phyloP scores from a whole-genome alignment of 2,797 vertebrate genomes.

The Peromyscus aztecus region DNA sequence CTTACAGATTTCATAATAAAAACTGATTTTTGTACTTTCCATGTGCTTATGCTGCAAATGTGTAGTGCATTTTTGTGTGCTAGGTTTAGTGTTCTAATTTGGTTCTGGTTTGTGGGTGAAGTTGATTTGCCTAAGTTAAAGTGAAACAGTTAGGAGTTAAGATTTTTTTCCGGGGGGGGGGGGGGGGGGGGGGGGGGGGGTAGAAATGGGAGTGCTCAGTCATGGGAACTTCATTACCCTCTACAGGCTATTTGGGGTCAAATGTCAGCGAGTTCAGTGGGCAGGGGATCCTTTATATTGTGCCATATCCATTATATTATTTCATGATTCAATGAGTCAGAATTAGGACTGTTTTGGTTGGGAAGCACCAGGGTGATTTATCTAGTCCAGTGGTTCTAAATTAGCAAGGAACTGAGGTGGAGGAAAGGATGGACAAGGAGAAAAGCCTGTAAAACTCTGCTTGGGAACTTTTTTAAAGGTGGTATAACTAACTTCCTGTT shows the following conservation, averaged over 20 bases:
- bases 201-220: not conserved
- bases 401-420: not conserved
- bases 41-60: slow-evolving; percentile 72
- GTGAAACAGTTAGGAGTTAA: not conserved
- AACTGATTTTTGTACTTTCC: slow-evolving; percentile 72
- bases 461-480: not conserved
- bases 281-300: not conserved
- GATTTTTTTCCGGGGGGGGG: not conserved
- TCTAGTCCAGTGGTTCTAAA: not conserved
- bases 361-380: not conserved
- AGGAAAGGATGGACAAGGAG: not conserved
- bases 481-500: not conserved
- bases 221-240: slow-evolving; percentile 17
- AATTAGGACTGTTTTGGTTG: slow-evolving; percentile 61
- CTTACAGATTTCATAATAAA: slow-evolving; percentile 74
- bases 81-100: slow-evolving; percentile 70
- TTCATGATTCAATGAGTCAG: slow-evolving; percentile 64
- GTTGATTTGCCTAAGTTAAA: slow-evolving; percentile 49
- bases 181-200: accelerated
- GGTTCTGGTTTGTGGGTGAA: slow-evolving; percentile 24
- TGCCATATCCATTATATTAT: slow-evolving; percentile 39
- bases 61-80: slow-evolving; percentile 48
- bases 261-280: slow-evolving; percentile 49
- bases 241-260: not conserved
- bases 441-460: not conserved